Percentiles rank a stretch among this genome's conserved stretches.
These are phyloP conservation scores for Nannoperca obscura DNA, from an alignment of 2,797 vertebrate species.

Conservation along the genomic window DNA sequence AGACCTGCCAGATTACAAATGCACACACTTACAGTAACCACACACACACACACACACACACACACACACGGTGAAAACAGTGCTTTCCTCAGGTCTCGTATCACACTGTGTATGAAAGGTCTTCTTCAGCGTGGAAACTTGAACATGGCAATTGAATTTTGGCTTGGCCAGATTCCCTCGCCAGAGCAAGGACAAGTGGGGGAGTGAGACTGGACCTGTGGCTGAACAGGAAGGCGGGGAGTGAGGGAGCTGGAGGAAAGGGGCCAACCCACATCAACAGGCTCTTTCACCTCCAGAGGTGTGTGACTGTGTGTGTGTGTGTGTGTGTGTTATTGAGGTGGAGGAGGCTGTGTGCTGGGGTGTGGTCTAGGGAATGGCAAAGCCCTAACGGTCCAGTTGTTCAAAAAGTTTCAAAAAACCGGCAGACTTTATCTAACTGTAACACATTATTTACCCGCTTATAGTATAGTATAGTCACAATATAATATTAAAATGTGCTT, in stretches of 20 bases:
- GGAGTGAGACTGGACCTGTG: constrained; percentile 39
- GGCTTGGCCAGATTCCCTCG: constrained; percentile 54
- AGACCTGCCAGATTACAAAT: constrained; percentile 10
- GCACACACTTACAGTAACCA: not conserved
- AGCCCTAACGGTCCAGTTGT: constrained; percentile 69
- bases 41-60: not conserved
- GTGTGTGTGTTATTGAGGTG: constrained; percentile 43
- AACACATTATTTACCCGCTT: not conserved
- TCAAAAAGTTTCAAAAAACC: constrained; percentile 57
- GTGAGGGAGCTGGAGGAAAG: constrained; percentile 45
- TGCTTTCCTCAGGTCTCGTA: constrained; percentile 51
- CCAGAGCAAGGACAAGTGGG: constrained; percentile 48
- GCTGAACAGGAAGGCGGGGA: constrained; percentile 58
- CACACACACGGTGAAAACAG: constrained; percentile 24
- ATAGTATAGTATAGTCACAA: not conserved
- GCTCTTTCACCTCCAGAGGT: constrained; percentile 83
- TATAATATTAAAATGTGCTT: constrained; percentile 1
- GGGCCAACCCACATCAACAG: constrained; percentile 76
- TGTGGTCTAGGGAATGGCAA: constrained; percentile 66
- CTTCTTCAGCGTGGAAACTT: constrained; percentile 56
- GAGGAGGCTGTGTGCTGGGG: constrained; percentile 65
- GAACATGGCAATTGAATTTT: constrained; percentile 62
- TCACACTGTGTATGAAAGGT: constrained; percentile 66
- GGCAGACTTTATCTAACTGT: constrained; percentile 35
- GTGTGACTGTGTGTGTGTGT: constrained; percentile 59